phyloP scores from a whole-genome alignment of 2,113 vertebrate species.

The Manacus vitellinus region DNA sequence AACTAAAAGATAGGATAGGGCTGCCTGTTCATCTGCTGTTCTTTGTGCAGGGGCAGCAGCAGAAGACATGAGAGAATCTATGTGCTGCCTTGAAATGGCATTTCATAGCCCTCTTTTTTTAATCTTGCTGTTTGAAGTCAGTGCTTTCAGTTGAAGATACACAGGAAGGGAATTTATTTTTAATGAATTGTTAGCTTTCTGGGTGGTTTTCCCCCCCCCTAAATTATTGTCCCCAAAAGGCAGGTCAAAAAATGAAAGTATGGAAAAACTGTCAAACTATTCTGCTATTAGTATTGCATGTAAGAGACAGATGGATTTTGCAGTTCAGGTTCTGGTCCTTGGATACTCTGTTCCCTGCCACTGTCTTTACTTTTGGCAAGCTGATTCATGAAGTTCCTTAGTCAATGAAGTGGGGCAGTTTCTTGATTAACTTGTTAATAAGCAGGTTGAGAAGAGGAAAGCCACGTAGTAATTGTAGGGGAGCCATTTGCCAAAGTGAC shows the following conservation, averaged over 20 bases:
- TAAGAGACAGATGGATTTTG: background rate
- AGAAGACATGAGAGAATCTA: rapidly evolving
- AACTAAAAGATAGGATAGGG: background rate
- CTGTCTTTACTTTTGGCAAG: background rate
- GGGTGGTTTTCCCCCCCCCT: rapidly evolving
- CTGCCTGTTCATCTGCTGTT: background rate
- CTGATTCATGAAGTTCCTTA: background rate
- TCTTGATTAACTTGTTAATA: background rate
- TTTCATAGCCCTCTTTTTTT: background rate
- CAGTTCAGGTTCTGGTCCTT: background rate
- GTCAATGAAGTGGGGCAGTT: background rate
- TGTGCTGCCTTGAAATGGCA: background rate
- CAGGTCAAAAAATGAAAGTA: background rate
- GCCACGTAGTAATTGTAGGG: background rate
- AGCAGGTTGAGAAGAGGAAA: background rate
- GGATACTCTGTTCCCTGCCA: background rate
- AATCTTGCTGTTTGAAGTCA: background rate
- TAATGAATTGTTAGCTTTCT: background rate
- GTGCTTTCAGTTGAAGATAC: background rate
- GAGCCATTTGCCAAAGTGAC: background rate
- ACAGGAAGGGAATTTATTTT: background rate
- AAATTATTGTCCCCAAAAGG: background rate
- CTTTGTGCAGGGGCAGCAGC: background rate
- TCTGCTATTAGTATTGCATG: background rate
- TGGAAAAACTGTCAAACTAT: background rate